Base-by-base conservation (phyloP, 2,888 invertebrate species). In the Mylabris sibirica region DNA sequence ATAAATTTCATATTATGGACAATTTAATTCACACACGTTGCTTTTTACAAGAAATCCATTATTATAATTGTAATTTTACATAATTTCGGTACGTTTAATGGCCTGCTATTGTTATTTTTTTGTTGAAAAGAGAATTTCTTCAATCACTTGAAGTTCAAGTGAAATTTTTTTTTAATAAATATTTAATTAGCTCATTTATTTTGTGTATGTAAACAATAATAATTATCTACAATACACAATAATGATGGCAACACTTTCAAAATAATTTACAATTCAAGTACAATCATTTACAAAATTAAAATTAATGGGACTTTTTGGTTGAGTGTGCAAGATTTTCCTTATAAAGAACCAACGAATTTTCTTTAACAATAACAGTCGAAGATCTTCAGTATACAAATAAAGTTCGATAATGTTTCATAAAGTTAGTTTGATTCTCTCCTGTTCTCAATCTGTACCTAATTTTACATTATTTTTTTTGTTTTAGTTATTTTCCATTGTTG, bases 251-350 rank as follows among this genome's bases (percentile, higher is more conserved):
- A 49, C 20, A 20, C 49, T 57, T 57, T 24, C 57, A 12, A 57
- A n/a, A 14, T 14, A 1, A 24, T 57, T 57, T 22, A 24, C 22
- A 57, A 57, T 57, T 57, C 57, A 57, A 24, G 24, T 24, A 24
- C 12, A 12, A 57, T 24, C 11, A 30, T 30, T 30, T 30, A 30
- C 4, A 30, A 30, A 30, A 30, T 30, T 4, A 30, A 57, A 22
- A 24, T 12, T 22, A 22, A 22, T 57, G 5, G 49, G 20, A 20
- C 49, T 49, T 49, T 20, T 49, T 49, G 24, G 24, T 24, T 24
- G 57, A 57, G 57, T 14, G 57, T 57, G 57, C 57, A 57, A 14
- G 57, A 57, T 57, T 24, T 24, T 24, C 3, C 1, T 57, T 57
- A 57, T 57, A 57, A 57, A 57, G 8, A 12, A 24, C 12, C 57